Base-by-base conservation (phyloP, 2,888 invertebrate genomes). In the Netelia melanura region DNA sequence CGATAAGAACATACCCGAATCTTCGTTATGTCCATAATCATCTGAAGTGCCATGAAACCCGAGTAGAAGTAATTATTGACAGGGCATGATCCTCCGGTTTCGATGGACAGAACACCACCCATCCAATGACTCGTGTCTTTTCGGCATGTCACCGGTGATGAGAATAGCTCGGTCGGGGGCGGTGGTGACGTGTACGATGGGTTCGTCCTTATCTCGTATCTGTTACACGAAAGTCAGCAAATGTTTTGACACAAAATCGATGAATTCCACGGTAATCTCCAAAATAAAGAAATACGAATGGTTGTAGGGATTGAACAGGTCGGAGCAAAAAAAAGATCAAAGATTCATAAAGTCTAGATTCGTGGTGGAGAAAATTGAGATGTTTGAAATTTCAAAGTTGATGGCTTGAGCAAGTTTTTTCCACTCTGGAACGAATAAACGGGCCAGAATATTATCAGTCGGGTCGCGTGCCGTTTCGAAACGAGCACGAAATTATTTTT, bases 61-160 rank as follows among this genome's bases (percentile, higher is more conserved):
- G 97, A 96, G 91, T 96, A 96, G 91, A 96, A 96, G 91, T 97
- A 97, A 93, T 96, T 96, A 89, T 97, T 96, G 3, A 96, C 96
- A 0, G 97, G 97, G 91, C 97, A 97, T 8, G 95, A 95, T 85
- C 96, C 96, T n/a, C 96, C 96, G 0, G 95, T 94, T 90, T 96
- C 96, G 91, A 96, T 95, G 70, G 96, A 96, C 14, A 96, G 94
- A 92, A 96, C 95, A 86, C 96, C 95, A 1, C 95, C 95, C 85
- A 96, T 95, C 95, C 96, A 95, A 56, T 95, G 94, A 64, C 94
- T 94, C 6, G 94, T 94, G 25, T 96, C 94, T 90, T 96, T 96
- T n/a, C 97, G 95, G 89, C 97, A 97, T 79, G 96, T 96, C 2
- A 96, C 96, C 52, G 96, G 96, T 0, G 96, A 96, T 5, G 96